Base-by-base conservation (phyloP, 2,797 vertebrate species). In the Sebastes dallii region DNA sequence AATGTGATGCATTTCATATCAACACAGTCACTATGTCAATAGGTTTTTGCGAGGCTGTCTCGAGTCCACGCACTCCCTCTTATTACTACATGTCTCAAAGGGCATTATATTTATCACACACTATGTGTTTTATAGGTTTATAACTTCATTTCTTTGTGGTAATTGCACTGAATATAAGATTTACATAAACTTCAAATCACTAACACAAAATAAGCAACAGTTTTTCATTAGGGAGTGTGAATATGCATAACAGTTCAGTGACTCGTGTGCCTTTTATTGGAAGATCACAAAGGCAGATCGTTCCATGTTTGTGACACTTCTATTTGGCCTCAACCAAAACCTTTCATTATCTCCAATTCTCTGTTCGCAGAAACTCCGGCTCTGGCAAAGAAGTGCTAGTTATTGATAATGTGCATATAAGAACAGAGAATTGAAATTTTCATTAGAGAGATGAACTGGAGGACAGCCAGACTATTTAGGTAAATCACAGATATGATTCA, bases 401-500 rank as follows among this genome's bases (percentile, higher is more conserved):
- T 92, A 90, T 90, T 93, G 91, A 94, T 92, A 87, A 81, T 88
- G 75, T 76, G 83, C 89, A 81, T 86, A 83, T 79, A 88, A 85
- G 88, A 93, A 86, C 36, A 89, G 82, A 87, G 83, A 88, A 86
- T 89, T 86, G 78, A 89, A 89, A 89, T 89, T 94, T 93, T 94
- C 91, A 93, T 93, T 93, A 94, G 74, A 80, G 82, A 88, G 90
- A 91, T 81, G 85, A 92, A 93, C 90, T 92, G 88, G 90, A 91
- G 88, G 90, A 93, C 86, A 89, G 91, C 82, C 89, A 93, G 89
- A 87, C 88, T 91, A 92, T 94, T 94, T 90, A 90, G 88, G 92
- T 92, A 93, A 94, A 94, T 93, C 92, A 92, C 92, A 91, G 89
- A 93, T 91, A 93, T 94, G 92, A 78, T 68, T 29, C 42, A 74